These are phyloP conservation scores for Sylvia borin DNA, from an alignment of 2,797 vertebrate species.

Conservation along the genomic window DNA sequence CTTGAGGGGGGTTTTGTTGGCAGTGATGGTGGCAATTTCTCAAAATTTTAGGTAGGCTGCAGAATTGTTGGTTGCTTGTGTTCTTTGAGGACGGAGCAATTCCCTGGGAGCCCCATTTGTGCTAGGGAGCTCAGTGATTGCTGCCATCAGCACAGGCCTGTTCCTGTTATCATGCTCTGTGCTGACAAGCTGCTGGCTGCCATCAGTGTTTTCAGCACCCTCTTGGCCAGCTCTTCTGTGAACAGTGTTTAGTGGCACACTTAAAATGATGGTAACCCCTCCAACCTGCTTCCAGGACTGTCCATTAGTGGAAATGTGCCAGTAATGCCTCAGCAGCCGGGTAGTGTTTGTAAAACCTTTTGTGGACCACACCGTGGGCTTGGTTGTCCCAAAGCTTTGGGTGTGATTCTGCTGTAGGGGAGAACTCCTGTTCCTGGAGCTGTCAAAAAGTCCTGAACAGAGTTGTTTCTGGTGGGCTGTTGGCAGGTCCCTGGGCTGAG, in stretches of 20 bases:
- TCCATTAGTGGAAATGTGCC: not conserved
- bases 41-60: not conserved
- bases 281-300: not conserved
- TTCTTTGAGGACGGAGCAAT: not conserved
- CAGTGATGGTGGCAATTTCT: not conserved
- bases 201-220: conserved; percentile 30
- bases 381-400: not conserved
- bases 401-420: not conserved
- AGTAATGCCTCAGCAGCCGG: accelerated
- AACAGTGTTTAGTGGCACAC: conserved; percentile 1
- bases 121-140: accelerated
- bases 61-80: not conserved
- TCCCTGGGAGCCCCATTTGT: not conserved
- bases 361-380: accelerated
- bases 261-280: not conserved
- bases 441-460: not conserved
- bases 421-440: not conserved
- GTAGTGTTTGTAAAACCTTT: not conserved
- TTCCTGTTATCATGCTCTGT: not conserved
- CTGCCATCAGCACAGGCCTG: not conserved
- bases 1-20: not conserved
- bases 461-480: not conserved
- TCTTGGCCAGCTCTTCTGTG: conserved; percentile 38
- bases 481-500: not conserved
- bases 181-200: conserved; percentile 53